These are phyloP conservation scores for Drosophila subobscura DNA, from an alignment of 1,140 invertebrate species.

Conservation along the genomic window DNA sequence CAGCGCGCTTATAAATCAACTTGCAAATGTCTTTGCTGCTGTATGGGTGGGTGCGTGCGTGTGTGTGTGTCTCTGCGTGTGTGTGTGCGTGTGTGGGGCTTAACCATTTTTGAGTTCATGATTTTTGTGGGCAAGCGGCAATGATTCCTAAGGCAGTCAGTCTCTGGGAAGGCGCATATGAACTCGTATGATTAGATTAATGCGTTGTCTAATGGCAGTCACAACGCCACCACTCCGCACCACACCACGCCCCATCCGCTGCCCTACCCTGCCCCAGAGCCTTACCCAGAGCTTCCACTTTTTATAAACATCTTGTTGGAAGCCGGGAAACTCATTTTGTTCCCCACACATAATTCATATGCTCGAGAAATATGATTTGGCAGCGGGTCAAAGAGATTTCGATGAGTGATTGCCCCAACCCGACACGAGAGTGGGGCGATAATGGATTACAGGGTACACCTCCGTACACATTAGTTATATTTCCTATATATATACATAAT, in stretches of 20 bases:
- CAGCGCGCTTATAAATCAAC: constrained; percentile 79
- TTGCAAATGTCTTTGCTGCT: constrained; percentile 66
- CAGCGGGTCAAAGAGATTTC: constrained; percentile 27
- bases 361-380: constrained; percentile 28
- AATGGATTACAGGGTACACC: no score
- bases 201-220: constrained; percentile 68
- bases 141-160: constrained; percentile 3
- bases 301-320: constrained; percentile 47
- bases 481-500: background rate
- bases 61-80: constrained; percentile 1
- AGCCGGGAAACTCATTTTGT: constrained; percentile 13
- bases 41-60: no score
- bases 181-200: constrained; percentile 78
- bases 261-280: background rate
- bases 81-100: background rate
- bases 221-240: constrained; percentile 18
- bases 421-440: no score
- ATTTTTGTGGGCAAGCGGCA: constrained; percentile 38
- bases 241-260: background rate
- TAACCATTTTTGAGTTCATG: constrained; percentile 71
- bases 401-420: no score
- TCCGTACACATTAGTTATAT: no score
- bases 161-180: constrained; percentile 18
- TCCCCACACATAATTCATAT: background rate
- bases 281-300: constrained; percentile 41